Percentiles rank a stretch among this genome's conserved stretches.
Evolutionary conservation across 2,888 invertebrate genomes (phyloP).

Genomic region (Tupiocoris notatus): DNA sequence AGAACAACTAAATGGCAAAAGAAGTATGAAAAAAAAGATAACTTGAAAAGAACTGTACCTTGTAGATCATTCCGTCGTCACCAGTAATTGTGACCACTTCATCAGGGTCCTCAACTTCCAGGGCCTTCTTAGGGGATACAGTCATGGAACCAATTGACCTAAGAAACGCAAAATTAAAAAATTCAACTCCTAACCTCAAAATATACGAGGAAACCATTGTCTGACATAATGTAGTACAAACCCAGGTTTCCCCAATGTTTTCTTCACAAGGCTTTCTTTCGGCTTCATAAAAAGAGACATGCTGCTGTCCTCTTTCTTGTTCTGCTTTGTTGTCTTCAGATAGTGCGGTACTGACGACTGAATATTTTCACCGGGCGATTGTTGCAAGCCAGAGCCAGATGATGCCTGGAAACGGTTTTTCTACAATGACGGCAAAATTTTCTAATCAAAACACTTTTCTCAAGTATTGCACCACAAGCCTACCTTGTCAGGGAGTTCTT

Average conservation of each 20-base stretch:
- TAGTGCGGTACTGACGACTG: neutral
- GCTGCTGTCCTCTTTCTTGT: slow-evolving; percentile 3
- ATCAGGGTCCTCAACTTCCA: slow-evolving; percentile 41
- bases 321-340: neutral
- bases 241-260: slow-evolving; percentile 44
- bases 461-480: too few species aligned
- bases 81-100: slow-evolving; percentile 76
- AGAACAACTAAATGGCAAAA: too few species aligned
- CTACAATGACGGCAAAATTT: neutral
- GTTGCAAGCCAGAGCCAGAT: neutral
- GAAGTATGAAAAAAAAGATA: too few species aligned
- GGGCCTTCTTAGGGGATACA: slow-evolving; percentile 45
- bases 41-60: slow-evolving; percentile 57
- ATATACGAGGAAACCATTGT: too few species aligned
- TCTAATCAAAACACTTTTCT: too few species aligned
- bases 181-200: too few species aligned
- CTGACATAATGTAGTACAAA: too few species aligned
- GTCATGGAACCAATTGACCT: slow-evolving; percentile 46
- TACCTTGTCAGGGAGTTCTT: slow-evolving; percentile 23
- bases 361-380: neutral
- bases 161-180: neutral
- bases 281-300: neutral
- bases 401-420: neutral
- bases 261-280: slow-evolving; percentile 42
- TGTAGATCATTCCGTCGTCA: slow-evolving; percentile 78